Conservation (phyloP, 2,797 vertebrate species). For the Clarias pachynema region DNA sequence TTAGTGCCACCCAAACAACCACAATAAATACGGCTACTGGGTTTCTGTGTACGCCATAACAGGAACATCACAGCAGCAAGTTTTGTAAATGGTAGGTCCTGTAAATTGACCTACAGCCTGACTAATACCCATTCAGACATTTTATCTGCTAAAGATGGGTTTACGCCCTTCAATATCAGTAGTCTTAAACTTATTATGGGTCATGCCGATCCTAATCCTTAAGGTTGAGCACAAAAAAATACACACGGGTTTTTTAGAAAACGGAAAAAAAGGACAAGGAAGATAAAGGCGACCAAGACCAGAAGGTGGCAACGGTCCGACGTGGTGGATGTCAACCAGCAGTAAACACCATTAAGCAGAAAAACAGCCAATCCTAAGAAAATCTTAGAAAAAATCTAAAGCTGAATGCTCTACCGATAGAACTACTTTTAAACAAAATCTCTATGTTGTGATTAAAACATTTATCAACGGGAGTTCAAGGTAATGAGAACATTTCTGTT, state of each 20-base stretch:
- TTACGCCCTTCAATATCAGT: background rate
- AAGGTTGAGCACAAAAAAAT: too few relatives aligned
- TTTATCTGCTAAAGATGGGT: background rate
- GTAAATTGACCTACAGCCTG: too few relatives aligned
- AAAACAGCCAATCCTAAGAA: background rate
- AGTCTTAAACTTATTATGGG: too few relatives aligned
- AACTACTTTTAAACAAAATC: background rate
- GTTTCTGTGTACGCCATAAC: too few relatives aligned
- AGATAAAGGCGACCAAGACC: too few relatives aligned
- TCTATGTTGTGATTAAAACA: background rate
- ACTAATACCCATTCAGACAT: too few relatives aligned
- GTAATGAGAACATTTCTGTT: background rate
- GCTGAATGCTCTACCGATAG: background rate
- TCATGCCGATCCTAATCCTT: too few relatives aligned
- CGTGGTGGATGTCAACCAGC: too few relatives aligned
- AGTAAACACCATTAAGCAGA: too few relatives aligned
- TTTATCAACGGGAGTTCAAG: background rate
- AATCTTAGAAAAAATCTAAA: background rate
- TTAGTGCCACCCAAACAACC: background rate
- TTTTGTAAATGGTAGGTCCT: background rate
- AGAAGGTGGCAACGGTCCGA: too few relatives aligned
- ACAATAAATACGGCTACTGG: background rate
- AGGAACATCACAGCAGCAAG: background rate
- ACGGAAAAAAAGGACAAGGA: too few relatives aligned
- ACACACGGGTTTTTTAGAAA: too few relatives aligned